Conservation (phyloP, 2,888 invertebrate species). For the Plagiodera versicolora region DNA sequence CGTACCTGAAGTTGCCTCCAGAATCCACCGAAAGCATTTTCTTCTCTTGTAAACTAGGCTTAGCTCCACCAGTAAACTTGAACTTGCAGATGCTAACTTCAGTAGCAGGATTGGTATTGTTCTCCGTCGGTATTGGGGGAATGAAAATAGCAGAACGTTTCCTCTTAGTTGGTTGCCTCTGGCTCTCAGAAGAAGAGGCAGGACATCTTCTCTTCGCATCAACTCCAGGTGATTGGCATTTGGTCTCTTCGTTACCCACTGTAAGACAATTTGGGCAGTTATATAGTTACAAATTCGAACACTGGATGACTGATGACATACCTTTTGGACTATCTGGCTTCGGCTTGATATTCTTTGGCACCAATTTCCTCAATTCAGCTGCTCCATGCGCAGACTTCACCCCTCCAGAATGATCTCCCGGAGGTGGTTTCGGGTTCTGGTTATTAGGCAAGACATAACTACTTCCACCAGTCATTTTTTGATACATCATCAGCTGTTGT, state of each 20-base stretch:
- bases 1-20: slow-evolving; percentile 79
- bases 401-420: slow-evolving; percentile 28
- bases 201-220: slow-evolving; percentile 43
- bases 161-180: slow-evolving; percentile 63
- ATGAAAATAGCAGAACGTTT: slow-evolving; percentile 84
- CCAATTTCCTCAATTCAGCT: slow-evolving; percentile 50
- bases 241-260: slow-evolving; percentile 55
- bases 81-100: slow-evolving; percentile 86
- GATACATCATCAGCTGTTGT: slow-evolving; percentile 73
- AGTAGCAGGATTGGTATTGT: slow-evolving; percentile 74
- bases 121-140: slow-evolving; percentile 77
- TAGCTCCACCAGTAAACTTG: slow-evolving; percentile 89
- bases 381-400: slow-evolving; percentile 27
- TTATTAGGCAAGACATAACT: slow-evolving; percentile 45
- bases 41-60: slow-evolving; percentile 86
- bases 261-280: too few relatives aligned
- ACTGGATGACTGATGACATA: too few relatives aligned
- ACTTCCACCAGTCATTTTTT: slow-evolving; percentile 66
- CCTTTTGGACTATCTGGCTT: slow-evolving; percentile 29
- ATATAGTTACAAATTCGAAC: too few relatives aligned
- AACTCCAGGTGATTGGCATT: slow-evolving; percentile 48
- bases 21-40: slow-evolving; percentile 90
- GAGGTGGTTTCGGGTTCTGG: slow-evolving; percentile 43
- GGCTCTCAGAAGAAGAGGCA: slow-evolving; percentile 46
- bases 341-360: slow-evolving; percentile 44